Conservation (phyloP, 92 coral and sea anemone species). For the Zoanthus gigantus region DNA sequence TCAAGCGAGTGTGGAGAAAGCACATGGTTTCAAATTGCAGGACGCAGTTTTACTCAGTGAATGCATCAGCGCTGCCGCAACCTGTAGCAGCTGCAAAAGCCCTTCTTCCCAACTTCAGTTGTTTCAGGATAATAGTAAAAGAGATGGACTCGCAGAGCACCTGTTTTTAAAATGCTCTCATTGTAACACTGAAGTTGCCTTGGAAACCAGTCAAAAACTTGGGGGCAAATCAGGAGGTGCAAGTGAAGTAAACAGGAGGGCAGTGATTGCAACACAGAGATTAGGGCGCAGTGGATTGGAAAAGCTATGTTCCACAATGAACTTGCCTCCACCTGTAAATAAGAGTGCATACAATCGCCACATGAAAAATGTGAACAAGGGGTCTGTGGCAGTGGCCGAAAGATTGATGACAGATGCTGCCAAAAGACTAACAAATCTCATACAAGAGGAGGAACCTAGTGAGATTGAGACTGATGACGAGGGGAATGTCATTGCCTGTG, state of each 20-base stretch:
- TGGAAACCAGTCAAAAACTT: constrained; percentile 47
- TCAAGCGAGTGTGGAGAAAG: not conserved
- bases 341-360: not conserved
- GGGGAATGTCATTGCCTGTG: constrained; percentile 1
- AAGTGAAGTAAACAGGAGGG: constrained; percentile 64
- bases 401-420: not conserved
- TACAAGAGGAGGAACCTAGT: too few species aligned
- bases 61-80: constrained; percentile 1
- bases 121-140: too few species aligned
- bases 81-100: not conserved
- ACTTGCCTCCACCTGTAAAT: not conserved
- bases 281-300: constrained; percentile 25
- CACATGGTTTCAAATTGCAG: not conserved
- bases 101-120: too few species aligned
- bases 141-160: too few species aligned
- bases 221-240: constrained; percentile 63
- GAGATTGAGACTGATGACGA: too few species aligned
- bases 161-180: too few species aligned
- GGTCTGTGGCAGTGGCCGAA: not conserved
- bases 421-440: not conserved
- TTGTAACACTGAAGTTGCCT: constrained; percentile 8
- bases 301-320: not conserved
- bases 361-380: too few species aligned
- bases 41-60: not conserved
- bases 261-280: constrained; percentile 60